Evolutionary conservation across 2,888 invertebrate species (phyloP), one percentile per base, ranked within the genome.

Genomic region (Cloeon dipterum): DNA sequence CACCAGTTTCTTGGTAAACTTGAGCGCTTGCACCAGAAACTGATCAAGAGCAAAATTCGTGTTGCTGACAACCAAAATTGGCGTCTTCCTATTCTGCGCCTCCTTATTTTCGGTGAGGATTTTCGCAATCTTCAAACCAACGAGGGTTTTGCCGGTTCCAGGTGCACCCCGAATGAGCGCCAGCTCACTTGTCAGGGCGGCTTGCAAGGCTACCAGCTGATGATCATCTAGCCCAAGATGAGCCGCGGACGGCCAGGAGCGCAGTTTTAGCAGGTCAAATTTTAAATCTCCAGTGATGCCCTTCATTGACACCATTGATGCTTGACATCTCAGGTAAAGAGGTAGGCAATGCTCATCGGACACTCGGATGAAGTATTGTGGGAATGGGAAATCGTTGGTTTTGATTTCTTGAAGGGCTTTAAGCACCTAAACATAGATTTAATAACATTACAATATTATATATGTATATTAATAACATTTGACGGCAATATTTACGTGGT

Each of bases 41-140:
- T 85, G 82, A 57, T 86, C 86, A 29, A 88, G 56, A 4, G 85
- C 83, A 51, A 83, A 81, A 57, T 88, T 86, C 5, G 83, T 85
- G 51, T 71, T 81, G 47, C 82, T 79, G 16, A 86, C 70, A 0
- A 86, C 60, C 8, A 85, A 56, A 52, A 85, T 74, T 18, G 59
- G 59, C 3, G 58, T 57, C n/a, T 57, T 57, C 3, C 20, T 5
- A 3, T 40, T 16, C 26, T 36, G 39, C 8, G n/a, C 17, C 0
- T 43, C 20, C 16, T 25, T 26, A 2, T 57, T 59, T 32, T 49
- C 44, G 7, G 59, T 44, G 7, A 62, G 45, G 3, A 53, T 37
- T 36, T 54, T 46, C 5, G 56, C 51, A 21, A 62, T 51, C 42
- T 56, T 55, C n/a, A 60, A 44, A 5, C 61, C 62, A 10, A 63